Evolutionary conservation across 2,888 invertebrate species (phyloP), one percentile per base, ranked within the genome.

Genomic region (Stegana nigrithorax): DNA sequence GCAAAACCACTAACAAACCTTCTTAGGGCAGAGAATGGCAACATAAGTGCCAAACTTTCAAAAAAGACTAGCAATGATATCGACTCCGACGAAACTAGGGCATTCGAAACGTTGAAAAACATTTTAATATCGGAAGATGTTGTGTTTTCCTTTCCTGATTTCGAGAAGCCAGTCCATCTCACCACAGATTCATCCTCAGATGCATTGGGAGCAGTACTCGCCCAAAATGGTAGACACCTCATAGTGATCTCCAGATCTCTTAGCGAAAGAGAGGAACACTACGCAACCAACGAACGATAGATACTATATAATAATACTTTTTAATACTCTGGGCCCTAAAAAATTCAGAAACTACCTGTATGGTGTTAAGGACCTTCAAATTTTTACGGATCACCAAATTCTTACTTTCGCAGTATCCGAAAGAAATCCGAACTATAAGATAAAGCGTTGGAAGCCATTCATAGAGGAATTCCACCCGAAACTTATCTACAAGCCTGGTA

Each of bases 91-190:
- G 36, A 36, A 8, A 36, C 10, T 4, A n/a, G n/a, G n/a, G 36
- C 36, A 4, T 3, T 59, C 17, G 51, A 63, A 2, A 32, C 14
- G 23, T 29, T 63, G 10, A 51, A 58, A 25, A 27, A 36, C 21
- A 58, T 62, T 51, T 50, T 62, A 19, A 51, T 29, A 14, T 63
- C 63, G 14, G 36, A 36, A 36, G 36, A 36, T 14, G 36, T 36
- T 3, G 14, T 36, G 5, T 14, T 36, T 2, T 14, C 14, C 14
- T 36, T n/a, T 8, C 36, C 36, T 4, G 36, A 36, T 14, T 36
- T n/a, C 10, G 14, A 36, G 14, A 36, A 36, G 14, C 5, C 36
- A 14, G 10, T 36, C 36, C 4, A 36, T 36, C 36, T 36, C 10
- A 36, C 36, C 12, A 36, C 36, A 14, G 36, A 36, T 14, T 10